Percentiles rank a stretch among this genome's conserved stretches.
phyloP scores from a whole-genome alignment of 2,797 vertebrate species.

The Rhabdophis nuchalis region DNA sequence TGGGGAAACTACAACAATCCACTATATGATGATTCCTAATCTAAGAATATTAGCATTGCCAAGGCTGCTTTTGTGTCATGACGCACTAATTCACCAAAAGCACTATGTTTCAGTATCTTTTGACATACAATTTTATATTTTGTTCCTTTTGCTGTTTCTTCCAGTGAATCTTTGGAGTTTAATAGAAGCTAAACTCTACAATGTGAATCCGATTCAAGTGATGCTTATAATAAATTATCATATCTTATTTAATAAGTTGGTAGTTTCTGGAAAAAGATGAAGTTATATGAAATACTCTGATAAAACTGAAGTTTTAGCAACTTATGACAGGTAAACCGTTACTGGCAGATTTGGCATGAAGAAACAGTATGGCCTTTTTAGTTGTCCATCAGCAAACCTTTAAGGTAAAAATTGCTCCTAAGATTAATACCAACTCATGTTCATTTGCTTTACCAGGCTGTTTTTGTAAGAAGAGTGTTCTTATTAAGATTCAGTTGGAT shows the following conservation, averaged over 20 bases:
- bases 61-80: constrained; percentile 59
- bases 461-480: neutral
- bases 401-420: neutral
- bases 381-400: constrained; percentile 19
- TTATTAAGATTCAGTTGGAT: neutral
- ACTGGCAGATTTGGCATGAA: constrained; percentile 3
- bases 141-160: constrained; percentile 23
- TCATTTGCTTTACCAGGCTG: neutral
- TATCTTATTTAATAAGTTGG: neutral
- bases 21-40: constrained; percentile 82
- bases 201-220: neutral
- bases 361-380: neutral
- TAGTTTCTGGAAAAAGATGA: constrained; percentile 13
- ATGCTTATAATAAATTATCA: neutral
- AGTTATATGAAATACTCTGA: neutral
- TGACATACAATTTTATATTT: constrained; percentile 30
- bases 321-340: neutral
- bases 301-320: neutral
- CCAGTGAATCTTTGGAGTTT: neutral
- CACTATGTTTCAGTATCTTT: constrained; percentile 37
- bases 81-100: constrained; percentile 61
- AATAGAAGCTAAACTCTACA: constrained; percentile 8
- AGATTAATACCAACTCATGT: neutral
- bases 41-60: constrained; percentile 1
- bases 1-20: constrained; percentile 88